These are phyloP conservation scores for Leucosticte australis DNA, from an alignment of 2,113 vertebrate species.

Conservation along the genomic window DNA sequence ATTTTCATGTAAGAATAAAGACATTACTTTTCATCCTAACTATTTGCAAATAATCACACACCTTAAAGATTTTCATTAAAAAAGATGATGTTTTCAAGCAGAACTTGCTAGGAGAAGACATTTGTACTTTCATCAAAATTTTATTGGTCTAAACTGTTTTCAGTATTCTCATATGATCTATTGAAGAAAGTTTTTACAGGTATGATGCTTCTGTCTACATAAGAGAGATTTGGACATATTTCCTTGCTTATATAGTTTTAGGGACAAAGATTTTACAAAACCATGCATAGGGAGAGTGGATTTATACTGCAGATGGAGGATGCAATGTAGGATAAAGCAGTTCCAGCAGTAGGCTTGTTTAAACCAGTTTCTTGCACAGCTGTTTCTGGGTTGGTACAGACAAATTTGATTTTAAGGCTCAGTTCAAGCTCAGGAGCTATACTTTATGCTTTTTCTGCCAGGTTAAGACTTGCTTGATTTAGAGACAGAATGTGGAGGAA, in stretches of 20 bases:
- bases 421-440: background rate
- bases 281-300: rapidly evolving
- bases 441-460: background rate
- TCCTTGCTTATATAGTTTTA: background rate
- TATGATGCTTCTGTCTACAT: background rate
- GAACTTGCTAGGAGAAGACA: background rate
- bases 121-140: background rate
- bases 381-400: background rate
- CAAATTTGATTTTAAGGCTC: background rate
- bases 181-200: background rate
- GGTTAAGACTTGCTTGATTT: background rate
- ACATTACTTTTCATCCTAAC: background rate
- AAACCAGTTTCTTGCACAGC: background rate
- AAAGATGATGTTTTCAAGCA: background rate
- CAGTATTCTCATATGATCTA: background rate
- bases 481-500: background rate
- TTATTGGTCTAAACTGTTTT: background rate
- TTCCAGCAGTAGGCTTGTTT: background rate
- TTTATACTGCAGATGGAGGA: background rate
- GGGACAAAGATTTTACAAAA: background rate
- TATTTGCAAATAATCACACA: background rate
- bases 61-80: background rate
- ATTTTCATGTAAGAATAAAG: background rate
- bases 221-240: background rate
- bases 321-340: background rate